Evolutionary conservation across 2,888 invertebrate genomes (phyloP).

Genomic region (Antheraea assamensis): DNA sequence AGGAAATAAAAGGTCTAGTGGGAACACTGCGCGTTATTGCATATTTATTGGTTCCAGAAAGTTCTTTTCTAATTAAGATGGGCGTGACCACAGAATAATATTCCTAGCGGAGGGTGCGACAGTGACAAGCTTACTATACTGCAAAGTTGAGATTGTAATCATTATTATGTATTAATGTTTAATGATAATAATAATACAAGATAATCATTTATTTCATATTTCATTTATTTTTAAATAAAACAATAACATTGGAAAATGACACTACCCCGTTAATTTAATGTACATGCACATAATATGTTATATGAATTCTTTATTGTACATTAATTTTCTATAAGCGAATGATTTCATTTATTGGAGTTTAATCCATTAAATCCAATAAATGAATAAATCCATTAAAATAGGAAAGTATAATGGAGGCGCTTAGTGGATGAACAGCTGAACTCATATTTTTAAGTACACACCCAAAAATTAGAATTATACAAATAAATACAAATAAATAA

Average conservation of each 20-base stretch:
- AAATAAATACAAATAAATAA: not conserved
- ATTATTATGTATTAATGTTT: not conserved
- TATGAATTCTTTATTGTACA: not conserved
- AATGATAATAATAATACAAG: not conserved
- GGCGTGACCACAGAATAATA: too few species aligned
- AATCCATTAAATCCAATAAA: not conserved
- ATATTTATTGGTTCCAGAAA: too few species aligned
- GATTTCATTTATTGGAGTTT: not conserved
- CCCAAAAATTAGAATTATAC: not conserved
- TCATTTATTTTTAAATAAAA: not conserved
- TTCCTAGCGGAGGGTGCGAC: too few species aligned
- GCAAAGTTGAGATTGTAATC: too few species aligned
- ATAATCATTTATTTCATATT: constrained; percentile 12
- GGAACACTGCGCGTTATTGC: too few species aligned
- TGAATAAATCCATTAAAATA: not conserved
- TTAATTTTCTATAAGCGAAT: not conserved
- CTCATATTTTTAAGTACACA: not conserved
- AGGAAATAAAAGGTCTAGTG: too few species aligned
- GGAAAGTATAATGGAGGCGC: not conserved
- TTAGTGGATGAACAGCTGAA: not conserved
- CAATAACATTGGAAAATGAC: not conserved
- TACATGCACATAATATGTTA: not conserved
- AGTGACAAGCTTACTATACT: too few species aligned
- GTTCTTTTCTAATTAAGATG: too few species aligned
- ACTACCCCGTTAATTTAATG: not conserved